Evolutionary conservation across 2,113 vertebrate genomes (phyloP), one percentile per base, ranked within the genome.

Genomic region (Clarias batrachus): DNA sequence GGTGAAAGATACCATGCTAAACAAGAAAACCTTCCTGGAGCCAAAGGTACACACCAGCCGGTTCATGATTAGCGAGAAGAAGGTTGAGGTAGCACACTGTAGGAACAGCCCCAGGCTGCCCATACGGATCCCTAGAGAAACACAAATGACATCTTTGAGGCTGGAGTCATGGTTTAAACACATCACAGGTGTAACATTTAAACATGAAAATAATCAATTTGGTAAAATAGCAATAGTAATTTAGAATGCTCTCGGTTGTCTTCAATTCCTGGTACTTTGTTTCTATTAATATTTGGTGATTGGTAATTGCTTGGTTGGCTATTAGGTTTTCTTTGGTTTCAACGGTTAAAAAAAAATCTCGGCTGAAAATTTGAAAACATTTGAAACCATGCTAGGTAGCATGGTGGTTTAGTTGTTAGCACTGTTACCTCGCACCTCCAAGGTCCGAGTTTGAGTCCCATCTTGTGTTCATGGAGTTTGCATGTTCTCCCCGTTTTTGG

Each of bases 61-160:
- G 85, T 93, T 95, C 95, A 96, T 95, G 65, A 91, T 78, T 88
- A 96, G 89, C 54, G 95, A 96, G 93, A 95, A 95, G 86, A 95
- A 90, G 83, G 94, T 96, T 88, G 95, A 96, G 92, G 95, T 96
- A 91, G 94, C 93, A 84, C 95, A 95, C 89, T 96, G 95, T 86
- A 96, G 90, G 89, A 96, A 96, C 37, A 96, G 92, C n/a, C 95
- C 95, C 88, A 95, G 90, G 57, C 95, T 96, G 86, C 95, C 95
- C 94, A 96, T 93, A 16, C 95, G 95, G 87, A 96, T 94, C 19
- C 95, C 95, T 96, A 88, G 3, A 82, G 79, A 73, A 33, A 59
- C 84, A 37, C 48, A 37, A 25, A 66, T 56, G 0, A 62, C 6
- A 17, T 54, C 4, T 8, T n/a, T n/a, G n/a, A 14, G 4, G 17